A percentile compares a stretch with the other conserved stretches of the same genome.
Conservation (phyloP, 2,888 invertebrate species). For the Dicyrtomina minuta region DNA sequence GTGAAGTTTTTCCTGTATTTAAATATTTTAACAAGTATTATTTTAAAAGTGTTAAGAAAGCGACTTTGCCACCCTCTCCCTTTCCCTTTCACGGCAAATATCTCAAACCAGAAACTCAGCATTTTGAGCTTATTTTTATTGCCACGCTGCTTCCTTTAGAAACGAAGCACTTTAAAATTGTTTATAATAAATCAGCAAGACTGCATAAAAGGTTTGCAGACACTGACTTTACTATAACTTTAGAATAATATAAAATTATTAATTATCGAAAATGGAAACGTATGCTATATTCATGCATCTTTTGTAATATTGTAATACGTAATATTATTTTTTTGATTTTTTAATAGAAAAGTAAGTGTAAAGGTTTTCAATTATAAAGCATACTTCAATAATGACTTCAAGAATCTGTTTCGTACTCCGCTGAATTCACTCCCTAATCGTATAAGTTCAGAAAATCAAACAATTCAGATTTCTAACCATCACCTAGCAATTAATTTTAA, state of each 20-base stretch:
- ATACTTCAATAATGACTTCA: neutral
- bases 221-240: no score
- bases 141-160: slow-evolving; percentile 75
- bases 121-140: slow-evolving; percentile 76
- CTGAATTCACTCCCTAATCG: neutral
- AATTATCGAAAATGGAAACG: no score
- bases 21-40: slow-evolving; percentile 57
- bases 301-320: no score
- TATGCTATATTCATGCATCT: no score
- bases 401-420: neutral
- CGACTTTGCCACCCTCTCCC: no score
- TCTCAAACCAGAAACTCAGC: slow-evolving; percentile 52
- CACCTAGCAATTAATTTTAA: slow-evolving; percentile 43
- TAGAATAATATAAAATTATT: no score
- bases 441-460: neutral
- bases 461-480: slow-evolving; percentile 43
- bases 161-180: slow-evolving; percentile 57
- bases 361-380: neutral
- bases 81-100: no score
- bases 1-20: slow-evolving; percentile 68
- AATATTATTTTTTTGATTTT: no score
- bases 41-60: no score
- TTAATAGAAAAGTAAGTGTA: no score
- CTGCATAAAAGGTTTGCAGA: no score
- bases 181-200: neutral